These are phyloP conservation scores for Noctua janthe DNA, from an alignment of 2,888 invertebrate species.

Conservation along the genomic window DNA sequence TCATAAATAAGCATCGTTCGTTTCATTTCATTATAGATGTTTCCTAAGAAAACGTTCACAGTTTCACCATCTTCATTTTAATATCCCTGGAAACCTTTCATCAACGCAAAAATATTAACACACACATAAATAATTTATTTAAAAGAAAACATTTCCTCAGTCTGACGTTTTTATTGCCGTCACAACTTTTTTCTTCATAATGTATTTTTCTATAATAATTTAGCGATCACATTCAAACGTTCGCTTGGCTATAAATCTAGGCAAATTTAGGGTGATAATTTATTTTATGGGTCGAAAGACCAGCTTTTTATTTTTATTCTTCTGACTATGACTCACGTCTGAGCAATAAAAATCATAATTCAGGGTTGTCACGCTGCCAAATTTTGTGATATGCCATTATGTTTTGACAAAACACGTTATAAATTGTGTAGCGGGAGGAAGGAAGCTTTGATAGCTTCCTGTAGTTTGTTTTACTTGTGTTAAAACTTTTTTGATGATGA, in stretches of 20 bases:
- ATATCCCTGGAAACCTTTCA: slow-evolving; percentile 49
- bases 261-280: slow-evolving; percentile 68
- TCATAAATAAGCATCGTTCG: slow-evolving; percentile 13
- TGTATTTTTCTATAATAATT: slow-evolving; percentile 66
- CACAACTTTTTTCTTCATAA: slow-evolving; percentile 56
- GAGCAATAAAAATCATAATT: slow-evolving; percentile 64
- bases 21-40: slow-evolving; percentile 6
- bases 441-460: slow-evolving; percentile 68
- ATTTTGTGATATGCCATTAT: slow-evolving; percentile 64
- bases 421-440: slow-evolving; percentile 62
- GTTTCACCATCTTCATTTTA: slow-evolving; percentile 9
- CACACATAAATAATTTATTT: slow-evolving; percentile 65
- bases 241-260: slow-evolving; percentile 65
- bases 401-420: slow-evolving; percentile 68
- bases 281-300: slow-evolving; percentile 65
- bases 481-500: slow-evolving; percentile 39
- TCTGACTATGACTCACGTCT: slow-evolving; percentile 51
- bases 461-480: slow-evolving; percentile 57
- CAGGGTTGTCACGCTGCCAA: slow-evolving; percentile 66
- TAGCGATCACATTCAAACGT: slow-evolving; percentile 67
- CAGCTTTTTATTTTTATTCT: slow-evolving; percentile 63
- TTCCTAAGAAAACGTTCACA: slow-evolving; percentile 23
- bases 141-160: slow-evolving; percentile 63
- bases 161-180: slow-evolving; percentile 62
- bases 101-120: slow-evolving; percentile 56